A percentile compares a stretch with the other conserved stretches of the same genome.
These are phyloP conservation scores for Rhadina sibilatrix DNA, from an alignment of 2,113 vertebrate species.

Conservation along the genomic window DNA sequence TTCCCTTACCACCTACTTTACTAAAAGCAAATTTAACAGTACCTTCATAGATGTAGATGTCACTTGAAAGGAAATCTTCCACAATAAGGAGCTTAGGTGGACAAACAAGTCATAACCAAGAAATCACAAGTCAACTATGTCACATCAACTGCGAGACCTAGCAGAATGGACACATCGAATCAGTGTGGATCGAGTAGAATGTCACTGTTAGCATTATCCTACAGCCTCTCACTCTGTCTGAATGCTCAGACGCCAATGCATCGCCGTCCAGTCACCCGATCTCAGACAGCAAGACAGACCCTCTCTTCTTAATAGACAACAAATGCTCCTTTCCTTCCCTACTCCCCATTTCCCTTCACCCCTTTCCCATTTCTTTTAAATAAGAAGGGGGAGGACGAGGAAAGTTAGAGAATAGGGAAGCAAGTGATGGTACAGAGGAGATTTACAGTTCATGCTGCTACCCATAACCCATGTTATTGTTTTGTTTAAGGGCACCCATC, in stretches of 20 bases:
- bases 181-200: fast-evolving
- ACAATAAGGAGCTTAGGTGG: neutral
- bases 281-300: no score
- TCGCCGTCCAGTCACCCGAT: no score
- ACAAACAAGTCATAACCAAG: neutral
- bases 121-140: neutral
- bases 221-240: neutral
- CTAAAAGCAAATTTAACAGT: neutral
- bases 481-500: no score
- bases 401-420: no score
- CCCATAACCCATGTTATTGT: no score
- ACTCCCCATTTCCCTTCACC: no score
- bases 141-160: neutral
- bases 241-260: neutral
- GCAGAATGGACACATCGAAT: neutral
- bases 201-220: neutral
- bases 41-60: neutral
- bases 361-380: no score
- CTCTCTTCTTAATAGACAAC: no score
- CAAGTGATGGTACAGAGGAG: no score
- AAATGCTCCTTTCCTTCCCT: no score
- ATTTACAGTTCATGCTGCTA: no score
- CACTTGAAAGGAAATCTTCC: constrained; percentile 3
- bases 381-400: no score
- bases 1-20: neutral